Evolutionary conservation across 2,888 invertebrate species (phyloP), one percentile per base, ranked within the genome.

Genomic region (Erebia epiphron): DNA sequence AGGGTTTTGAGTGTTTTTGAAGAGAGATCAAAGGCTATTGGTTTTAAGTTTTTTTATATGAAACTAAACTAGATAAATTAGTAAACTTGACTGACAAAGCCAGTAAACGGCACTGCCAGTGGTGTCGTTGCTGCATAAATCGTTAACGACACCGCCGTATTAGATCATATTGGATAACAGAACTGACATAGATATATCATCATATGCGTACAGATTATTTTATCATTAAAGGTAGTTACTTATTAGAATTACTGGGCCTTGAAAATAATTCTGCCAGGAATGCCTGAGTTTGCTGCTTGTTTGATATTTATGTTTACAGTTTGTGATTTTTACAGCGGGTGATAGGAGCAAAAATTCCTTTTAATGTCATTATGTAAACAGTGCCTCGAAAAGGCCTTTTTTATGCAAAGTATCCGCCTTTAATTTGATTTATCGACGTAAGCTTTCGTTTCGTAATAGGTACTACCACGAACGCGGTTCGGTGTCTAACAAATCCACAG

Each of bases 401-500:
- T 68, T 50, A 70, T 70, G 69, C 65, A 66, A 74, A 75, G 70
- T 71, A 67, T 54, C 14, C 64, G 52, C 4, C 52, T 73, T 75
- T 69, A 76, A 73, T 75, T 75, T 71, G 69, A 69, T 75, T 73
- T 75, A 74, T 70, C 62, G 58, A 68, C 70, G 52, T 64, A 69
- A 74, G 62, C 69, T 65, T 54, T 50, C 66, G 46, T 61, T 64
- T 65, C 56, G 64, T 69, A 62, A 67, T 41, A 61, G 43, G 41
- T 64, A 26, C 50, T 16, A 54, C 26, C 21, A 49, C 61, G 67
- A 66, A 65, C 65, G 18, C 64, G 57, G 71, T 63, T 67, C 70
- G n/a, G n/a, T 67, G 64, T 67, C 66, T 16, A 49, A 69, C 21
- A 61, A 67, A 62, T 57, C 76, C 62, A 35, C 26, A 35, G 35